A percentile compares a stretch with the other conserved stretches of the same genome.
Evolutionary conservation across 1,140 invertebrate species (phyloP).

Genomic region (Hirudo medicinalis): DNA sequence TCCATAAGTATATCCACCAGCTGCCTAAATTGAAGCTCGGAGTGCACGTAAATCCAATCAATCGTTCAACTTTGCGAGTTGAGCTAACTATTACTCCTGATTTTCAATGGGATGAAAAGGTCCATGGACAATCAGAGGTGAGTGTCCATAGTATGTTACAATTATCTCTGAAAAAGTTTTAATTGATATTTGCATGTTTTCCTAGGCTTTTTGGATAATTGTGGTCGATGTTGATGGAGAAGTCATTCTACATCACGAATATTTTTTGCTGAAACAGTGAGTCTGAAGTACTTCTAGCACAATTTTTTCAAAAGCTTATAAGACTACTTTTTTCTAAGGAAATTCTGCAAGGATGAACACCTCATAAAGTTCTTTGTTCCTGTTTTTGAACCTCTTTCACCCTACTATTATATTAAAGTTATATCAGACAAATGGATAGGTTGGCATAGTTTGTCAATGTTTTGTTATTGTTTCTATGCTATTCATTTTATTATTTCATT

Average conservation of each 20-base stretch:
- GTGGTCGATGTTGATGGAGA: constrained; percentile 97
- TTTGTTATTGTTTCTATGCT: not conserved
- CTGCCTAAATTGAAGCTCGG: constrained; percentile 87
- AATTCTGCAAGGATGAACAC: constrained; percentile 87
- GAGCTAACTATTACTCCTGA: constrained; percentile 97
- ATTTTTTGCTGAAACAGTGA: constrained; percentile 77
- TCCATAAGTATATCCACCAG: constrained; percentile 94
- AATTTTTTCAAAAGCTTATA: not conserved
- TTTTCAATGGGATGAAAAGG: constrained; percentile 96
- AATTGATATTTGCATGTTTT: not conserved
- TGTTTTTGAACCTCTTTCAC: constrained; percentile 91
- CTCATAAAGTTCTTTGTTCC: constrained; percentile 95
- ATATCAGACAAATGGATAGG: constrained; percentile 51
- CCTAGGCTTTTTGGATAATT: constrained; percentile 84
- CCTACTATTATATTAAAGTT: constrained; percentile 84
- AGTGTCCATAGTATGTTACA: not conserved
- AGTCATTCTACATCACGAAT: constrained; percentile 84
- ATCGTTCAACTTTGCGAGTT: constrained; percentile 77
- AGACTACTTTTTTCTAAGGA: constrained; percentile 39
- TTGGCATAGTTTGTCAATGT: constrained; percentile 21
- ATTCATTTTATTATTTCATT: too few relatives aligned
- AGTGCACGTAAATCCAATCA: constrained; percentile 94
- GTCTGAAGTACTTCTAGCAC: constrained; percentile 14
- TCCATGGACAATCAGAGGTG: constrained; percentile 74
- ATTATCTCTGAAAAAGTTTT: not conserved